A percentile compares a stretch with the other conserved stretches of the same genome.
Evolutionary conservation across 2,113 vertebrate genomes (phyloP).

Genomic region (Sigmodon hispidus): DNA sequence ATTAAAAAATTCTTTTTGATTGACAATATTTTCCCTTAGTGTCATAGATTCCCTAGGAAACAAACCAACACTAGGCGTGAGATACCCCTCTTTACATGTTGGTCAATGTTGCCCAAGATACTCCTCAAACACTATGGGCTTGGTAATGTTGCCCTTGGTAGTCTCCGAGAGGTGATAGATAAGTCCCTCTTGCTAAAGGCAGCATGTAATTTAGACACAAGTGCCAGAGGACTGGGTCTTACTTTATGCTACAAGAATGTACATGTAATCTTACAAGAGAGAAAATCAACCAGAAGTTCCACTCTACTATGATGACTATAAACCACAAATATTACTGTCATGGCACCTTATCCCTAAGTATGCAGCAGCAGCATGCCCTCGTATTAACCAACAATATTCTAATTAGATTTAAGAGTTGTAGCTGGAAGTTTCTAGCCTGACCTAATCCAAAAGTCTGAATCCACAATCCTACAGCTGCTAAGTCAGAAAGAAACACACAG

Average conservation of each 20-base stretch:
- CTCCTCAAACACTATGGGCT: not conserved
- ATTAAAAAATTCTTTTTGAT: not conserved
- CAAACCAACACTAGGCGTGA: not conserved
- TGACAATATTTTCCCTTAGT: not conserved
- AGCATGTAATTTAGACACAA: not conserved
- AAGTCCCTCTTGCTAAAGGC: not conserved
- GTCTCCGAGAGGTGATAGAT: not conserved
- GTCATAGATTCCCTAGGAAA: not conserved
- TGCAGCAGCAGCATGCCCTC: not conserved
- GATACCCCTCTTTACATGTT: not conserved
- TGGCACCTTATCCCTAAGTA: not conserved
- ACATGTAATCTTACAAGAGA: not conserved
- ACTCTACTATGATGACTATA: not conserved
- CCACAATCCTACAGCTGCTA: no score
- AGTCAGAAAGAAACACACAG: no score
- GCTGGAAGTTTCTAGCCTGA: no score
- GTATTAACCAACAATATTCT: not conserved
- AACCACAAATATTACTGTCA: not conserved
- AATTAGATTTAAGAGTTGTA: no score
- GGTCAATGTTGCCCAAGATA: not conserved
- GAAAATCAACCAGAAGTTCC: not conserved
- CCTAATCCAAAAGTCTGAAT: no score
- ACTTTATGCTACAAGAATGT: not conserved
- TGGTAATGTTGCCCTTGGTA: not conserved
- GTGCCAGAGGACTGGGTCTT: not conserved